Evolutionary conservation across 1,140 invertebrate genomes (phyloP).

Genomic region (Acyrthosiphon pisum): DNA sequence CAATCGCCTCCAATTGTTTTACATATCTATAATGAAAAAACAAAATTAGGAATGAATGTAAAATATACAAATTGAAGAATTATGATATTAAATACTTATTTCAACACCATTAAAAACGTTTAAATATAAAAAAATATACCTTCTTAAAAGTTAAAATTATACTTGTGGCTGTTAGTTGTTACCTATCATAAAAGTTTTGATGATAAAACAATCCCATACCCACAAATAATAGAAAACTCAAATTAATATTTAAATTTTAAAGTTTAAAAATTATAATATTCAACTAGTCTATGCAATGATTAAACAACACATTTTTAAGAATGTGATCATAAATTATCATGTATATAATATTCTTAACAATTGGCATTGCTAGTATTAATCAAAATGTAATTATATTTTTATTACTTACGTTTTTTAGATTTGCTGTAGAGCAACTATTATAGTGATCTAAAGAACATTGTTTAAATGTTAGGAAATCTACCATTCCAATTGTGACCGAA

Average conservation of each 20-base stretch:
- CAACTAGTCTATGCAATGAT: too few relatives aligned
- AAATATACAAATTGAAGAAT: too few relatives aligned
- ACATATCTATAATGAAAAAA: not conserved
- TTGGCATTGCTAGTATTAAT: not conserved
- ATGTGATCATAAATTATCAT: not conserved
- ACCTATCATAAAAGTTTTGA: too few relatives aligned
- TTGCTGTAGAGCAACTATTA: not conserved
- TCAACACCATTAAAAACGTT: not conserved
- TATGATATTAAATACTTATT: not conserved
- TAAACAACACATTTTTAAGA: not conserved
- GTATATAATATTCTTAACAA: not conserved
- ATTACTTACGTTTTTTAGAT: not conserved
- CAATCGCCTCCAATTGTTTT: not conserved
- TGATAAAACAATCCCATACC: too few relatives aligned
- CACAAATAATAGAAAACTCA: too few relatives aligned
- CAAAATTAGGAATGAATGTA: not conserved
- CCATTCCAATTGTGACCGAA: conserved; percentile 89
- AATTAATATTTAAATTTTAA: too few relatives aligned
- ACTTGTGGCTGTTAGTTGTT: too few relatives aligned
- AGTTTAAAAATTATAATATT: too few relatives aligned
- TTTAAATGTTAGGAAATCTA: conserved; percentile 86
- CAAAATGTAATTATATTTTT: not conserved
- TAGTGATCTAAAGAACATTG: conserved; percentile 66
- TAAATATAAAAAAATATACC: too few relatives aligned
- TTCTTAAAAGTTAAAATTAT: too few relatives aligned